Evolutionary conservation across 2,888 invertebrate species (phyloP).

Genomic region (Melinopterus prodromus): DNA sequence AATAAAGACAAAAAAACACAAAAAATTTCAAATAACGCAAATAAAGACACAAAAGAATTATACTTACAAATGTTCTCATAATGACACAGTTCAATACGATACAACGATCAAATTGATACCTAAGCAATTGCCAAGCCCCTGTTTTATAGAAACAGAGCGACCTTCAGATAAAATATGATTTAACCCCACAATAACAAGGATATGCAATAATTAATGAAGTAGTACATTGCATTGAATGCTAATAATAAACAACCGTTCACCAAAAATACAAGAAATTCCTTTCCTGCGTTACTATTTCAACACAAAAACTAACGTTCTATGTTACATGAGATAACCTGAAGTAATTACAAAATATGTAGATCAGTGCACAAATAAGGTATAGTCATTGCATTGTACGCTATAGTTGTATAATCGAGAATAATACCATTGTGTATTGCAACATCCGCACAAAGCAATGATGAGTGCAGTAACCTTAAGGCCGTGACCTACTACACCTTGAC

Average conservation of each 20-base stretch:
- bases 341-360: not conserved
- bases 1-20: too few relatives aligned
- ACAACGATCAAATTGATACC: slow-evolving; percentile 32
- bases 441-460: not conserved
- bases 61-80: not conserved
- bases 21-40: too few relatives aligned
- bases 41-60: too few relatives aligned
- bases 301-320: not conserved
- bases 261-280: not conserved
- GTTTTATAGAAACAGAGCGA: slow-evolving; percentile 32
- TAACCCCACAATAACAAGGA: not conserved
- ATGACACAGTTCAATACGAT: not conserved
- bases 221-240: not conserved
- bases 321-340: not conserved
- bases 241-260: not conserved
- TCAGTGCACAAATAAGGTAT: not conserved
- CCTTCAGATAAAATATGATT: slow-evolving; percentile 25
- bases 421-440: not conserved
- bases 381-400: not conserved
- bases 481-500: not conserved
- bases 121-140: slow-evolving; percentile 19
- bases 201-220: not conserved
- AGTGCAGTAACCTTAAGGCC: not conserved
- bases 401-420: not conserved
- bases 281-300: not conserved